Conservation (phyloP, 2,888 invertebrate genomes). For the Schrankia costaestrigalis region DNA sequence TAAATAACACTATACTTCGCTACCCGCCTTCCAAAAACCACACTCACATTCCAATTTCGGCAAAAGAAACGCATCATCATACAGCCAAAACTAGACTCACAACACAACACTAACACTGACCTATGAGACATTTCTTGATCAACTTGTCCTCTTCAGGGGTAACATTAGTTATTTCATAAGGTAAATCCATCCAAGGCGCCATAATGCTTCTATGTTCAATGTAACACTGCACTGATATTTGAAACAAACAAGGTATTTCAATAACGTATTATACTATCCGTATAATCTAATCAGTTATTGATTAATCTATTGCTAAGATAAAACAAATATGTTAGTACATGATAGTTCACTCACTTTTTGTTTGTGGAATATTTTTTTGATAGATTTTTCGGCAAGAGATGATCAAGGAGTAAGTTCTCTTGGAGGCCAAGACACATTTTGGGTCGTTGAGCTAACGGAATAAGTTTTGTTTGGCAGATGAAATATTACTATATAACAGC, state of each 20-base stretch:
- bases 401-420: too few species aligned
- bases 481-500: too few species aligned
- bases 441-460: too few species aligned
- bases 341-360: too few species aligned
- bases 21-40: not conserved
- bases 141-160: slow-evolving; percentile 60
- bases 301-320: slow-evolving; percentile 35
- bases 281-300: slow-evolving; percentile 53
- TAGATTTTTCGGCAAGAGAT: too few species aligned
- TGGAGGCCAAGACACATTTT: too few species aligned
- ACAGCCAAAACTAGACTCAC: slow-evolving; percentile 9
- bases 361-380: too few species aligned
- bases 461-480: too few species aligned
- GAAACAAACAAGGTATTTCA: slow-evolving; percentile 38
- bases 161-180: slow-evolving; percentile 59
- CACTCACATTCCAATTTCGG: slow-evolving; percentile 2
- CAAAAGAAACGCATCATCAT: not conserved
- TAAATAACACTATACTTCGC: not conserved
- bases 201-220: slow-evolving; percentile 31
- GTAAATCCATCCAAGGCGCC: slow-evolving; percentile 59
- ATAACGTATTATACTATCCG: slow-evolving; percentile 31
- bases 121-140: slow-evolving; percentile 64
- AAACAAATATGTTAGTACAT: not conserved
- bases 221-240: slow-evolving; percentile 33
- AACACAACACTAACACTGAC: slow-evolving; percentile 48